These are phyloP conservation scores for Horisme vitalbata DNA, from an alignment of 2,888 invertebrate genomes.

Conservation along the genomic window DNA sequence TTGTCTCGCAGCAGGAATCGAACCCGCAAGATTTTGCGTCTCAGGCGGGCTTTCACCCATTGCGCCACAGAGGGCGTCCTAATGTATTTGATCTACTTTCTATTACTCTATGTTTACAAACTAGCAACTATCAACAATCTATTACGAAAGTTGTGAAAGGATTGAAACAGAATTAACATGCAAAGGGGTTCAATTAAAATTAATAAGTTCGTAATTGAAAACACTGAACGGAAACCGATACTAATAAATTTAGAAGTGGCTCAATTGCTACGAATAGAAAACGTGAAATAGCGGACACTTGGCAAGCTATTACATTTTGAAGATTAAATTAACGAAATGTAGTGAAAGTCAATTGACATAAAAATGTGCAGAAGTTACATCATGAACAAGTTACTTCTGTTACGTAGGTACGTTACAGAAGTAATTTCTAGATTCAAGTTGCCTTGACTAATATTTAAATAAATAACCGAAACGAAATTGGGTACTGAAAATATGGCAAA, in stretches of 20 bases:
- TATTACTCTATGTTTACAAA: background rate
- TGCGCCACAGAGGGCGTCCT: too few species aligned
- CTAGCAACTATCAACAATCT: constrained; percentile 6
- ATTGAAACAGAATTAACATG: constrained; percentile 38
- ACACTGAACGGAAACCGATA: constrained; percentile 33
- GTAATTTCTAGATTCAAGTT: too few species aligned
- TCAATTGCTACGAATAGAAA: constrained; percentile 30
- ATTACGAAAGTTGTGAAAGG: constrained; percentile 44
- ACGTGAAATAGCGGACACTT: constrained; percentile 13
- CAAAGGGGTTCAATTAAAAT: constrained; percentile 42
- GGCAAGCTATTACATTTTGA: constrained; percentile 9
- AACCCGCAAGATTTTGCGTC: too few species aligned
- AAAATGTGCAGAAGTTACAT: constrained; percentile 4
- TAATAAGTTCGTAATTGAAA: constrained; percentile 37
- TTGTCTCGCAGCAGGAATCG: too few species aligned
- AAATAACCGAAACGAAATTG: too few species aligned
- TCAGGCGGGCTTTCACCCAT: too few species aligned
- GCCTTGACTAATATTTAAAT: too few species aligned
- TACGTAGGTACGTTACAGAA: too few species aligned
- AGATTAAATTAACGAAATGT: constrained; percentile 16
- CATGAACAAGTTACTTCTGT: too few species aligned
- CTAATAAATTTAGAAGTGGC: constrained; percentile 32
- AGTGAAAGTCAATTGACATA: constrained; percentile 25
- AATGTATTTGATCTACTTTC: background rate
- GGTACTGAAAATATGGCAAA: too few species aligned